Base-by-base conservation (phyloP, 1,140 invertebrate species). In the Phymorhynchus buccinoides region DNA sequence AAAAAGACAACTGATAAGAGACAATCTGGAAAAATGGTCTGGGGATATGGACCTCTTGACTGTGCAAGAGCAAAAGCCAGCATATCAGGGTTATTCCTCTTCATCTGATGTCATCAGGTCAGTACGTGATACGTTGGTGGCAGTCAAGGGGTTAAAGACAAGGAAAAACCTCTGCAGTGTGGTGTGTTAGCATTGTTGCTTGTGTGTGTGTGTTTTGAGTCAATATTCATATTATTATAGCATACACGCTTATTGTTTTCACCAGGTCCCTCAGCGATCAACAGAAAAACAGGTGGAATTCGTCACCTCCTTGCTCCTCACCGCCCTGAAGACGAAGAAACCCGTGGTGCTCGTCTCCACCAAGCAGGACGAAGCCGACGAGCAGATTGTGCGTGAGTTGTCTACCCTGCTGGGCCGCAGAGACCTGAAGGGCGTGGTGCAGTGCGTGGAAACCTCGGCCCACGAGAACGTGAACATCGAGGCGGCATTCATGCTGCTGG, bases 401-500 rank as follows among this genome's bases (percentile, higher is more conserved):
- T 97, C 99, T 90, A 96, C 96, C 90, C 94, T 99, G 71, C 95
- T 98, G 1, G 96, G 96, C 90, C 95, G 97, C 41, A 98, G 98
- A 93, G 98, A 99, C 93, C 98, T 97, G 91, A 98, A 97, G 92
- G 96, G 96, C 37, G 93, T 95, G 87, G 97, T 99, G 88, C 96
- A 96, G 0, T 94, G 99, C 71, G 96, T 99, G 52, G 98, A 99
- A 94, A 98, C 98, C 0, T 99, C 98, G 22, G 96, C 98, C 14
- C 97, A 99, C 91, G 97, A 99, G 91, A 99, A 98, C 93, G 97
- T 99, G 77, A 99, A 99, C 93, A 96, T 99, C 30, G 98, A 99
- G 91, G 94, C 97, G 86, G 97, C 98, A 14, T 99, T 99, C 93
- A 95, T 99, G 90, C 95, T 97, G 75, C 93, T 99, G 44, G 98